Conservation (phyloP, 2,797 vertebrate species). For the Yasuhikotakia modesta region DNA sequence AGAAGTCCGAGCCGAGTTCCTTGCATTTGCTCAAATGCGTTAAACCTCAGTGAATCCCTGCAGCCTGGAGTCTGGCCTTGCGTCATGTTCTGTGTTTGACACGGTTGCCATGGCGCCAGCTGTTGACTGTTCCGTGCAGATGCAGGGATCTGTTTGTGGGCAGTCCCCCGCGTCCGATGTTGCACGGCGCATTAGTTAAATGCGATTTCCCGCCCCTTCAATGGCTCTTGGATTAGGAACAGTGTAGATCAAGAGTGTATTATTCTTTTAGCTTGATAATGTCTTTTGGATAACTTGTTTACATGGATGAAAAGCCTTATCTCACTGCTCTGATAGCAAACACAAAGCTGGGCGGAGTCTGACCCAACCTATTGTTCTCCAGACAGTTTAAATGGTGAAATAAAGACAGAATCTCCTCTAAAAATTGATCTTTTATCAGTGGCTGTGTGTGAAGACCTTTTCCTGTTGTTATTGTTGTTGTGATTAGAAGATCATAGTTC, state of each 20-base stretch:
- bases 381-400: not conserved
- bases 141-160: slow-evolving; percentile 18
- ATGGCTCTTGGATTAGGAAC: not conserved
- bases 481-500: too few relatives aligned
- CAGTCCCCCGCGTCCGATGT: slow-evolving; percentile 46
- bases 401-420: not conserved
- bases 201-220: not conserved
- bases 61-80: slow-evolving; percentile 3
- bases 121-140: slow-evolving; percentile 29
- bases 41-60: slow-evolving; percentile 22
- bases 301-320: slow-evolving; percentile 28
- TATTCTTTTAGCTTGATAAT: not conserved
- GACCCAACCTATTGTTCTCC: not conserved
- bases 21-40: slow-evolving; percentile 3
- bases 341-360: slow-evolving; percentile 12
- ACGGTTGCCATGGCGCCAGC: slow-evolving; percentile 39
- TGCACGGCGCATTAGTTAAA: not conserved
- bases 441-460: not conserved
- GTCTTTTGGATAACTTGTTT: not conserved
- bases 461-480: not conserved
- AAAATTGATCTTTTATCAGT: not conserved
- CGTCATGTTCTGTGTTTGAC: slow-evolving; percentile 17
- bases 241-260: not conserved
- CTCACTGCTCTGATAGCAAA: not conserved
- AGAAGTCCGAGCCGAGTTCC: slow-evolving; percentile 35